These are phyloP conservation scores for Pampusana beccarii DNA, from an alignment of 2,113 vertebrate species.

Conservation along the genomic window DNA sequence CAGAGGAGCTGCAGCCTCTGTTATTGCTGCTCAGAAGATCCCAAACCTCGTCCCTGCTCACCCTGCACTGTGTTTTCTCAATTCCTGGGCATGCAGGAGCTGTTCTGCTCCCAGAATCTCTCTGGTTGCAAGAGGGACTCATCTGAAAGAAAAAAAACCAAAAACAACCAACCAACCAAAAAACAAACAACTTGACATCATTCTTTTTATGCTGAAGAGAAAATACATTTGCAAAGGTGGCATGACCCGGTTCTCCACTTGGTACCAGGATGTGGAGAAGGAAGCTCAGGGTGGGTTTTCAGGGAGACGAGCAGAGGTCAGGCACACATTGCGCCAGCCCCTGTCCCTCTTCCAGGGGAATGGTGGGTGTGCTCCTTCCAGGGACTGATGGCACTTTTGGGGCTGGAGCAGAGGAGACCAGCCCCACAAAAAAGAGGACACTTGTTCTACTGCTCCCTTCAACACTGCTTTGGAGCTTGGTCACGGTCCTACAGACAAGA, in stretches of 20 bases:
- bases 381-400: fast-evolving
- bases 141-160: background rate
- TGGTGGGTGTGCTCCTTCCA: fast-evolving
- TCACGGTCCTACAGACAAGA: background rate
- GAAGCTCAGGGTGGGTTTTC: background rate
- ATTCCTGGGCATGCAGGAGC: fast-evolving
- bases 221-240: background rate
- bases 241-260: background rate
- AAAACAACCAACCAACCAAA: too few species aligned
- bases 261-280: background rate
- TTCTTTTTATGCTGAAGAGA: background rate
- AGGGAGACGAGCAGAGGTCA: background rate
- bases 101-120: background rate
- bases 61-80: background rate
- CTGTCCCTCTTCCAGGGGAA: background rate
- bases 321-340: background rate
- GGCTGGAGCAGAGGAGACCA: background rate
- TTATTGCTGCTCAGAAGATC: background rate
- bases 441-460: background rate
- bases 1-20: background rate
- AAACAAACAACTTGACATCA: fast-evolving
- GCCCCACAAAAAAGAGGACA: too few species aligned
- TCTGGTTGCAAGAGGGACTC: background rate
- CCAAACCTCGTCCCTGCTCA: background rate
- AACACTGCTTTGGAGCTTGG: background rate